Evolutionary conservation across 2,797 vertebrate species (phyloP).

Genomic region (Chelmon rostratus): DNA sequence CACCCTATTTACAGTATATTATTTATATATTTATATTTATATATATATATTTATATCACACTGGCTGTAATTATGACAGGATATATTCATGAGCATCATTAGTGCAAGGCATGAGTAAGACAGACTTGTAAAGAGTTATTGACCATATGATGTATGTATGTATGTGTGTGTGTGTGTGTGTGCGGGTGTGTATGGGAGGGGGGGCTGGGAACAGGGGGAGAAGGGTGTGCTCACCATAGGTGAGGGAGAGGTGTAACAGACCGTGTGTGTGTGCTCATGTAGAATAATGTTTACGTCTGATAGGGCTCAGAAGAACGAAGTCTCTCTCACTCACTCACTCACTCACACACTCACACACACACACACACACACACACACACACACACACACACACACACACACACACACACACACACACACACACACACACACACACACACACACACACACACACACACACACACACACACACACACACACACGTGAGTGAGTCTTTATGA

Average conservation of each 20-base stretch:
- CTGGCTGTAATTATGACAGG: slow-evolving; percentile 92
- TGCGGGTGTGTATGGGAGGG: slow-evolving; percentile 22
- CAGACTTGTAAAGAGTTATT: slow-evolving; percentile 77
- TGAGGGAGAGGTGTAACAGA: slow-evolving; percentile 63
- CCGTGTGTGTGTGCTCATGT: slow-evolving; percentile 48
- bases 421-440: slow-evolving; percentile 37
- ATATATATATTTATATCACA: slow-evolving; percentile 89
- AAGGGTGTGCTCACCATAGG: slow-evolving; percentile 31
- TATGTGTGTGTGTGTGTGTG: slow-evolving; percentile 22
- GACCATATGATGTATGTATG: slow-evolving; percentile 54
- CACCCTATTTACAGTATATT: slow-evolving; percentile 99
- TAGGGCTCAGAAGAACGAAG: slow-evolving; percentile 23
- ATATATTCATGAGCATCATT: slow-evolving; percentile 94
- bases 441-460: slow-evolving; percentile 40
- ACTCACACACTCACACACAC: too few species aligned
- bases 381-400: slow-evolving; percentile 41
- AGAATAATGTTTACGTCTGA: slow-evolving; percentile 52
- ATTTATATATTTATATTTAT: slow-evolving; percentile 89
- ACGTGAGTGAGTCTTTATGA: slow-evolving; percentile 53
- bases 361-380: slow-evolving; percentile 26
- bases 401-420: slow-evolving; percentile 46
- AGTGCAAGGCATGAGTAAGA: slow-evolving; percentile 92
- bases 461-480: slow-evolving; percentile 35
- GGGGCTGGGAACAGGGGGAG: neutral
- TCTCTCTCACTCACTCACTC: slow-evolving; percentile 24